Conservation (phyloP, 2,797 vertebrate species). For the Halcyon leucocephala region DNA sequence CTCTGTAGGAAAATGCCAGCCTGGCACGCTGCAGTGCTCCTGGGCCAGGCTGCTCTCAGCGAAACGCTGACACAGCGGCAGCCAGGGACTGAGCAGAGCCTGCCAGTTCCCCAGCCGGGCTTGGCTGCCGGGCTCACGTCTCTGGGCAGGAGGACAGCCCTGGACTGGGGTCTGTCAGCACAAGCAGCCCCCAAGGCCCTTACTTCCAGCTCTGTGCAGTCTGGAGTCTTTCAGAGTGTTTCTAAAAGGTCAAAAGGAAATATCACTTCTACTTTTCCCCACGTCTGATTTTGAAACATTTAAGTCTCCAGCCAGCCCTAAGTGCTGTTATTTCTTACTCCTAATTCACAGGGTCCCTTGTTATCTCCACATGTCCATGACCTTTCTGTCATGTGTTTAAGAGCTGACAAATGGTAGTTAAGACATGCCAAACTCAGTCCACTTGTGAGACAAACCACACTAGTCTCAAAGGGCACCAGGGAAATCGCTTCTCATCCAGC, state of each 20-base stretch:
- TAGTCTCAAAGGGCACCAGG: not conserved
- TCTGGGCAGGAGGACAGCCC: not conserved
- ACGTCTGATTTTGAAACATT: not conserved
- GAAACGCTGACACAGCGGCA: not conserved
- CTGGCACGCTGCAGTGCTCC: not conserved
- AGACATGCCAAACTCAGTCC: constrained; percentile 10
- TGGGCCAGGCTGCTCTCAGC: not conserved
- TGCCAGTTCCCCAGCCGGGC: not conserved
- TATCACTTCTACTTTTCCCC: constrained; percentile 13
- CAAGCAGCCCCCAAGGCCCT: not conserved
- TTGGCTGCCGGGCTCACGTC: not conserved
- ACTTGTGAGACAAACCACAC: not conserved
- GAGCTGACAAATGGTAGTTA: constrained; percentile 31
- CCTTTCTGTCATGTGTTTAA: constrained; percentile 33
- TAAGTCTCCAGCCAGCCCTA: constrained; percentile 24
- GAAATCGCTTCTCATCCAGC: not conserved
- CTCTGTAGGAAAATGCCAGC: not conserved
- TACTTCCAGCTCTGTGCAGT: not conserved
- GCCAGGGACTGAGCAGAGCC: not conserved
- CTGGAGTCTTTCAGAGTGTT: not conserved
- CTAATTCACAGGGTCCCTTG: constrained; percentile 7
- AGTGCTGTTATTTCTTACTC: not conserved
- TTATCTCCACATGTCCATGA: not conserved
- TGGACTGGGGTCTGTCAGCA: not conserved
- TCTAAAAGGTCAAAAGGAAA: constrained; percentile 59